Conservation (phyloP, 2,888 invertebrate genomes). For the Heliconius ismenius region DNA sequence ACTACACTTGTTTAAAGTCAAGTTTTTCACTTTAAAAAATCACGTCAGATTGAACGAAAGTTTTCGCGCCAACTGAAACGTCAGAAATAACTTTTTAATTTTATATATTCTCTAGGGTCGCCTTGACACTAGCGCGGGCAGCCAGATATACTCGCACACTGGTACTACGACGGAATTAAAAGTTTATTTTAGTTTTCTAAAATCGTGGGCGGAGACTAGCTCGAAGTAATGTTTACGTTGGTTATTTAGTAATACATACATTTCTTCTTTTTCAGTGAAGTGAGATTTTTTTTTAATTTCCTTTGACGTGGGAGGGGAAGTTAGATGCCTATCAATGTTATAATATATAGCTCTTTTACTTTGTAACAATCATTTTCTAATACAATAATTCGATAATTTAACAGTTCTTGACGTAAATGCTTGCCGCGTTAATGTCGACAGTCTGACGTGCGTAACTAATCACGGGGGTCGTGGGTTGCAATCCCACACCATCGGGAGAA, state of each 20-base stretch:
- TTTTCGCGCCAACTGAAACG: slow-evolving; percentile 43
- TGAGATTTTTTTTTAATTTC: slow-evolving; percentile 27
- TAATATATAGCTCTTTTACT: background rate
- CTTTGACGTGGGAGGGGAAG: slow-evolving; percentile 10
- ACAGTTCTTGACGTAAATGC: background rate
- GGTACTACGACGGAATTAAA: slow-evolving; percentile 55
- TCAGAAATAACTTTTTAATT: slow-evolving; percentile 37
- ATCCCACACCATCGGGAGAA: background rate
- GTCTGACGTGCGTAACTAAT: background rate
- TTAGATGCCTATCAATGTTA: background rate
- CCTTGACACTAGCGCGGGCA: slow-evolving; percentile 46
- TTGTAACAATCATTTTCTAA: background rate
- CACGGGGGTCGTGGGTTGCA: background rate
- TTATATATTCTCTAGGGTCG: slow-evolving; percentile 38
- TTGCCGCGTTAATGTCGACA: background rate
- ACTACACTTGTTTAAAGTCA: background rate
- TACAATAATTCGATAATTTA: background rate
- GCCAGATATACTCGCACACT: slow-evolving; percentile 47
- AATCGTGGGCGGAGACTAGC: slow-evolving; percentile 54
- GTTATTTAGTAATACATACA: slow-evolving; percentile 37
- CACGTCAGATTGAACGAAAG: slow-evolving; percentile 24
- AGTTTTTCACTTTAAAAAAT: slow-evolving; percentile 2
- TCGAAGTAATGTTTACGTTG: slow-evolving; percentile 45
- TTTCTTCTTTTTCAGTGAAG: slow-evolving; percentile 17
- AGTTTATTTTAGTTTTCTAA: slow-evolving; percentile 58